Evolutionary conservation across 2,113 vertebrate species (phyloP), one percentile per base, ranked within the genome.

Genomic region (Oreamnos americanus): DNA sequence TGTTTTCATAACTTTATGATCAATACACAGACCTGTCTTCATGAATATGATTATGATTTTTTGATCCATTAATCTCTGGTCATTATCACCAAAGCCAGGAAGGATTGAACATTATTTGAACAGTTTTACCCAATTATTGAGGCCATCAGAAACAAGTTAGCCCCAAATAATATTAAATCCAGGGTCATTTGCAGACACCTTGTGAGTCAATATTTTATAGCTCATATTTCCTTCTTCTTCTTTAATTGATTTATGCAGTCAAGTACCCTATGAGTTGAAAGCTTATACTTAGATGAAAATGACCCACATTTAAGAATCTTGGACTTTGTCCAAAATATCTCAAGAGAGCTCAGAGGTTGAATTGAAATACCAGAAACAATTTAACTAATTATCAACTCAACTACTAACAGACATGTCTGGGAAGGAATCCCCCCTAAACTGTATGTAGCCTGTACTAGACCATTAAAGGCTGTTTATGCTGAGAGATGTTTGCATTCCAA

Each of bases 221-320:
- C 49, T 94, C 82, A 43, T 51, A 81, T 91, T 96, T 86, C 82
- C 51, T 58, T 23, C 23, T 76, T 28, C 16, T 58, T 79, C 39
- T 94, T 58, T 49, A 94, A 96, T 60, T 81, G 43, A 71, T 94
- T 43, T 91, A 71, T 87, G 58, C 71, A 58, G 26, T 81, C 71
- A 87, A 71, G 81, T 81, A 94, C n/a, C 30, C 58, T 96, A n/a
- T 49, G n/a, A 87, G n/a, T 91, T 87, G 57, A 96, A 96, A 94
- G 58, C 21, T 71, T 51, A 94, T 43, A 86, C 25, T 19, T 86
- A 90, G 25, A 19, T 96, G 67, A 86, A 96, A 96, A 79, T 67
- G 19, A 90, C 57, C 57, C 43, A 90, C 6, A 16, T 5, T 3
- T 12, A 28, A 85, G 47, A 87, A 90, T n/a, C 67, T 91, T 87